These are phyloP conservation scores for Agrochola lychnidis DNA, from an alignment of 2,888 invertebrate genomes.

Conservation along the genomic window DNA sequence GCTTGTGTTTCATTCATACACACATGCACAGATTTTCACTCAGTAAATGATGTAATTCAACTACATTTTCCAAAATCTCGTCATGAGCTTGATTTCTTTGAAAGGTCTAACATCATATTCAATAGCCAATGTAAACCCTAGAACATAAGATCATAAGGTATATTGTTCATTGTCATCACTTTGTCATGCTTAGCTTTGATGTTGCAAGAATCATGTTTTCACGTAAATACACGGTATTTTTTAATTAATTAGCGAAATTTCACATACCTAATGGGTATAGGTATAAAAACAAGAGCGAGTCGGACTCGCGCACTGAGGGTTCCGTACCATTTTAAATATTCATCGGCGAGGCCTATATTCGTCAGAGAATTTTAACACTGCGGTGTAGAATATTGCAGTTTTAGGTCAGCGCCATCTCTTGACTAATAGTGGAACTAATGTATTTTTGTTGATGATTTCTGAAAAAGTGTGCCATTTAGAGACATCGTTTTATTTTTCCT, in stretches of 20 bases:
- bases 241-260: not conserved
- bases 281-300: too few species aligned
- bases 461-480: too few species aligned
- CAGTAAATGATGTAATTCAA: conserved; percentile 24
- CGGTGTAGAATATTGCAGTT: too few species aligned
- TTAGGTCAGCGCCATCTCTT: too few species aligned
- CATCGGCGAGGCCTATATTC: too few species aligned
- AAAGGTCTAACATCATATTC: conserved; percentile 24
- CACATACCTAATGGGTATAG: not conserved
- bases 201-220: conserved; percentile 32
- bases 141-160: conserved; percentile 27
- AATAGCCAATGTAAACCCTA: conserved; percentile 28
- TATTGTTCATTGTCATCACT: conserved; percentile 45
- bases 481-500: too few species aligned
- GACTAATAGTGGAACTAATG: too few species aligned
- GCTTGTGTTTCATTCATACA: conserved; percentile 64
- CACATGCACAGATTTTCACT: conserved; percentile 56
- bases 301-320: too few species aligned
- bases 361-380: too few species aligned
- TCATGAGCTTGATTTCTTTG: conserved; percentile 25
- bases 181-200: conserved; percentile 52
- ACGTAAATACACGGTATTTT: not conserved
- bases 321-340: too few species aligned
- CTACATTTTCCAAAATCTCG: conserved; percentile 15
- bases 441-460: too few species aligned